These are phyloP conservation scores for Cinara cedri DNA, from an alignment of 2,888 invertebrate species.

Conservation along the genomic window DNA sequence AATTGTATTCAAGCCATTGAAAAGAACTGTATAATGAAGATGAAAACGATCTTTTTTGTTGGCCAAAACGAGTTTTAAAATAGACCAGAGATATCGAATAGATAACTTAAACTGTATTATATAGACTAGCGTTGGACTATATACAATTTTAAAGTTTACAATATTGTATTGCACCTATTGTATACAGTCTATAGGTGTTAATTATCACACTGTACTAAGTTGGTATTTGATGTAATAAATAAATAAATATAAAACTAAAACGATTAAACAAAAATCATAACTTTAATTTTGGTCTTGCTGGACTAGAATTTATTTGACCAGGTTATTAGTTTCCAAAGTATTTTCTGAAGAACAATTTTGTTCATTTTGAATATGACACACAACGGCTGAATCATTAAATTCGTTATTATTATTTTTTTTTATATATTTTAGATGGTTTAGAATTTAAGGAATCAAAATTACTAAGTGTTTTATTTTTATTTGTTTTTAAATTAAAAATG, in stretches of 20 bases:
- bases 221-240: background rate
- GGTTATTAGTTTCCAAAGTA: no score
- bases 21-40: no score
- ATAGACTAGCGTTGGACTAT: no score
- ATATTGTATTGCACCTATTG: background rate
- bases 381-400: background rate
- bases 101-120: background rate
- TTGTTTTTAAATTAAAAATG: constrained; percentile 1
- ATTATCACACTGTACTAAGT: background rate
- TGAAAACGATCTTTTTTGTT: no score
- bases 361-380: constrained; percentile 3
- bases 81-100: background rate
- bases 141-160: background rate
- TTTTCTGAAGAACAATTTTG: background rate
- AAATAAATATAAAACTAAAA: constrained; percentile 8
- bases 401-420: background rate
- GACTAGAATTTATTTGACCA: no score
- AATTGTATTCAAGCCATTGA: no score
- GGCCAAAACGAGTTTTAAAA: background rate
- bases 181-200: background rate
- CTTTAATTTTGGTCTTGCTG: constrained; percentile 2
- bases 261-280: background rate
- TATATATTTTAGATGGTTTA: background rate
- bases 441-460: background rate
- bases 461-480: constrained; percentile 1